Percentiles rank a stretch among this genome's conserved stretches.
These are phyloP conservation scores for Coreoperca whiteheadi DNA, from an alignment of 2,113 vertebrate genomes.

Conservation along the genomic window DNA sequence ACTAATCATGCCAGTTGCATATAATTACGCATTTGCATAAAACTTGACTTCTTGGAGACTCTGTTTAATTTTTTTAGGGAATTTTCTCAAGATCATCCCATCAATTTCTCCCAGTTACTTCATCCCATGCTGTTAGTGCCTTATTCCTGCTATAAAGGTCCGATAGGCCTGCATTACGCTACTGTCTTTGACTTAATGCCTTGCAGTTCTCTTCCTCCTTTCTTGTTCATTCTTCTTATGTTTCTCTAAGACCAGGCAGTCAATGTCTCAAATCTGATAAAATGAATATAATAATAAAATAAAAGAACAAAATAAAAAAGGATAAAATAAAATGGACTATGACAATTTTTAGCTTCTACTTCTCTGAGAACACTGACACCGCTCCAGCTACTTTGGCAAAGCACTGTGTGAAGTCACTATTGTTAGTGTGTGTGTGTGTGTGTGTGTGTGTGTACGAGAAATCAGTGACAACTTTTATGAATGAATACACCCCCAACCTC, in stretches of 20 bases:
- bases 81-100: too few species aligned
- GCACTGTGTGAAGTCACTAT: background rate
- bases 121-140: background rate
- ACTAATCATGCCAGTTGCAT: too few species aligned
- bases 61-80: too few species aligned
- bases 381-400: background rate
- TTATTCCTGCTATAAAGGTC: background rate
- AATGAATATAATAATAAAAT: background rate
- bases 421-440: slow-evolving; percentile 24
- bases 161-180: too few species aligned
- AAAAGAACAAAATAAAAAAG: too few species aligned
- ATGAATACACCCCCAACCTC: slow-evolving; percentile 6
- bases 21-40: too few species aligned
- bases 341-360: slow-evolving; percentile 3
- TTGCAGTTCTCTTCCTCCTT: background rate
- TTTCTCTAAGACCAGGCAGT: background rate
- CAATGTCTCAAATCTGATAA: background rate
- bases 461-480: slow-evolving; percentile 28
- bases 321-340: background rate
- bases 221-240: background rate
- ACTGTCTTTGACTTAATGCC: background rate
- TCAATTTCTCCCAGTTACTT: background rate
- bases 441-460: background rate
- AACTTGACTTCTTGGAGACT: too few species aligned
- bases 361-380: background rate